phyloP scores from a whole-genome alignment of 2,888 invertebrate species.

The Drosophila longiperda region DNA sequence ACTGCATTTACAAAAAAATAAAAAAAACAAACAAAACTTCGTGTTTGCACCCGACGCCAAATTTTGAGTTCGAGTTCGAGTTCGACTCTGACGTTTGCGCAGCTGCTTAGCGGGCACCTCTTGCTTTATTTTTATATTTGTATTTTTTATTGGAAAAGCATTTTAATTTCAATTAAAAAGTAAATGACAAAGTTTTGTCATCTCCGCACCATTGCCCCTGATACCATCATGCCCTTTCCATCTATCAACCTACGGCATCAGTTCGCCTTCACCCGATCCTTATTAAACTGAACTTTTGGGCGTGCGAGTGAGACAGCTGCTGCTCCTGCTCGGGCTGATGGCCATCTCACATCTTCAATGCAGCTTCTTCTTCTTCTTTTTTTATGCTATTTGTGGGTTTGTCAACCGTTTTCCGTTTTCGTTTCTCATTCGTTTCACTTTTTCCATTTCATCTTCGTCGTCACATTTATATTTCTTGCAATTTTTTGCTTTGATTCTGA shows the following conservation, averaged over 20 bases:
- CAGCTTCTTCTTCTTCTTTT: slow-evolving; percentile 34
- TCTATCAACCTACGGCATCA: slow-evolving; percentile 14
- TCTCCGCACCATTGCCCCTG: not conserved
- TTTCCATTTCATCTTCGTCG: slow-evolving; percentile 63
- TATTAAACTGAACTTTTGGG: slow-evolving; percentile 62
- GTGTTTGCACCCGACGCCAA: slow-evolving; percentile 47
- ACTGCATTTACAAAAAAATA: slow-evolving; percentile 60
- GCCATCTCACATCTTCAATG: slow-evolving; percentile 47
- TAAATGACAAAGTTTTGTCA: slow-evolving; percentile 74
- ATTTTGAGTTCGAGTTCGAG: slow-evolving; percentile 34
- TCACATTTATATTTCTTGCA: slow-evolving; percentile 70
- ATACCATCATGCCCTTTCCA: not conserved
- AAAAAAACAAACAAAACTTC: slow-evolving; percentile 39
- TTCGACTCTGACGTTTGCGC: slow-evolving; percentile 54
- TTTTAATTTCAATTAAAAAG: slow-evolving; percentile 82
- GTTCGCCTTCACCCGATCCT: slow-evolving; percentile 30
- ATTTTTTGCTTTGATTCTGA: slow-evolving; percentile 68
- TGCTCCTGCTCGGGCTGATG: slow-evolving; percentile 46
- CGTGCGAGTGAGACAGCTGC: slow-evolving; percentile 59
- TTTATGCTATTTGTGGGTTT: slow-evolving; percentile 73
- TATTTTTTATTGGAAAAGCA: slow-evolving; percentile 71
- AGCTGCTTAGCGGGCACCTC: slow-evolving; percentile 59
- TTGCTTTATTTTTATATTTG: slow-evolving; percentile 55
- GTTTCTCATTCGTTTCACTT: slow-evolving; percentile 67
- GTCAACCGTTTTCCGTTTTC: slow-evolving; percentile 72